Conservation (phyloP, 1,140 invertebrate species). For the Lordiphosa mommai region DNA sequence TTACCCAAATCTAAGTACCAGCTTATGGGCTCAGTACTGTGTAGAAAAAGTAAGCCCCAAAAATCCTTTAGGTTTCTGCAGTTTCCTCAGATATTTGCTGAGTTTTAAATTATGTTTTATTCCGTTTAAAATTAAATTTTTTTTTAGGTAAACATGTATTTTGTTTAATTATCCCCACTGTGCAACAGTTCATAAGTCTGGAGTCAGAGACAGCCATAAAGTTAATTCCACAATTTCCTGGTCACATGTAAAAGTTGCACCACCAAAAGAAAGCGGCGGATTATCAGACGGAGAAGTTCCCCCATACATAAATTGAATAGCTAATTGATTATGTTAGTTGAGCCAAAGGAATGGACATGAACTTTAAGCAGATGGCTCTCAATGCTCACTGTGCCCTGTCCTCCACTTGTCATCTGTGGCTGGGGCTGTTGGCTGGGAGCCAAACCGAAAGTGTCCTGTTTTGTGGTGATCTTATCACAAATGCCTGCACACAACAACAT, state of each 20-base stretch:
- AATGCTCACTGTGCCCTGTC: slow-evolving; percentile 3
- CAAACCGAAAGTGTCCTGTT: slow-evolving; percentile 63
- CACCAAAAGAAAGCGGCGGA: slow-evolving; percentile 18
- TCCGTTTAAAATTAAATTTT: neutral
- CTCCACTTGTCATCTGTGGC: slow-evolving; percentile 37
- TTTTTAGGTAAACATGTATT: too few species aligned
- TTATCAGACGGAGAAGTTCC: slow-evolving; percentile 25
- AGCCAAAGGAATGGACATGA: slow-evolving; percentile 26
- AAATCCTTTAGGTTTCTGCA: too few species aligned
- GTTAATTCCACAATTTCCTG: slow-evolving; percentile 47
- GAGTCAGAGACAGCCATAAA: slow-evolving; percentile 20
- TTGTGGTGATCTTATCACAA: slow-evolving; percentile 62
- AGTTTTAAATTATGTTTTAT: neutral
- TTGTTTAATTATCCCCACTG: neutral
- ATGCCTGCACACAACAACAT: slow-evolving; percentile 53
- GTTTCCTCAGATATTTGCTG: too few species aligned
- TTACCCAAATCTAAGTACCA: too few species aligned
- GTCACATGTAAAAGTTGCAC: slow-evolving; percentile 54
- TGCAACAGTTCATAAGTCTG: slow-evolving; percentile 19
- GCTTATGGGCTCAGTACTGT: too few species aligned
- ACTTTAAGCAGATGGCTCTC: slow-evolving; percentile 47
- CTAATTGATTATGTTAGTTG: slow-evolving; percentile 59
- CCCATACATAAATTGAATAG: slow-evolving; percentile 52
- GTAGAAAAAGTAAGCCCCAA: too few species aligned
- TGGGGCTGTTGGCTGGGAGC: slow-evolving; percentile 30